Evolutionary conservation across 1,140 invertebrate species (phyloP).

Genomic region (Pseudomyrmex cubaensis): DNA sequence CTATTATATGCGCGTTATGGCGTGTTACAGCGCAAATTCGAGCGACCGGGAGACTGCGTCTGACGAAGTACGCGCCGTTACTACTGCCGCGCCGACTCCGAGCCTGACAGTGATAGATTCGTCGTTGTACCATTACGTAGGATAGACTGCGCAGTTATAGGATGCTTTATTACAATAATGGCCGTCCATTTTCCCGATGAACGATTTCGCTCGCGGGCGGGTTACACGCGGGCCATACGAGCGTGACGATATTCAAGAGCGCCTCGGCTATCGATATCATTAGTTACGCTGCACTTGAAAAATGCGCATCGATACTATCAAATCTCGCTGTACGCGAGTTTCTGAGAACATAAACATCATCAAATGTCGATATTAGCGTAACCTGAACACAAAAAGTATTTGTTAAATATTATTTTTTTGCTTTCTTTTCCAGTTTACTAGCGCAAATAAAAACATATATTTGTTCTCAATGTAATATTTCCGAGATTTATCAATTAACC

Average conservation of each 20-base stretch:
- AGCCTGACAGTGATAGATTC: conserved; percentile 70
- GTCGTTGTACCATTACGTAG: conserved; percentile 66
- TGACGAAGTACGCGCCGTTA: conserved; percentile 72
- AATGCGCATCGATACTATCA: conserved; percentile 44
- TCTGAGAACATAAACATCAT: background rate
- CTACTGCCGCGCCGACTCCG: conserved; percentile 67
- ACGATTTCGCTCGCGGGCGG: conserved; percentile 29
- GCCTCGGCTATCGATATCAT: conserved; percentile 23
- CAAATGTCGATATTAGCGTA: conserved; percentile 3
- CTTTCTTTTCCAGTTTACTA: no score
- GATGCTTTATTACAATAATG: conserved; percentile 70
- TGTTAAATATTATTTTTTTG: no score
- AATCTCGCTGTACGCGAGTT: background rate
- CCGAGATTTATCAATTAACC: background rate
- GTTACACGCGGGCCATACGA: conserved; percentile 30
- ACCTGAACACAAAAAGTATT: conserved; percentile 9
- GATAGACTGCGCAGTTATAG: conserved; percentile 70
- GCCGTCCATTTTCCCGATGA: conserved; percentile 56
- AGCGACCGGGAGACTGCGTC: conserved; percentile 43
- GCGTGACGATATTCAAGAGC: conserved; percentile 41
- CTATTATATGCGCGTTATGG: conserved; percentile 31
- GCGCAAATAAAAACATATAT: no score
- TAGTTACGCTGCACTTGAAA: conserved; percentile 41
- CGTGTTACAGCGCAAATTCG: conserved; percentile 36
- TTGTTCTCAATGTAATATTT: background rate